Conservation (phyloP, 2,797 vertebrate genomes). For the Distichodus sexfasciatus region DNA sequence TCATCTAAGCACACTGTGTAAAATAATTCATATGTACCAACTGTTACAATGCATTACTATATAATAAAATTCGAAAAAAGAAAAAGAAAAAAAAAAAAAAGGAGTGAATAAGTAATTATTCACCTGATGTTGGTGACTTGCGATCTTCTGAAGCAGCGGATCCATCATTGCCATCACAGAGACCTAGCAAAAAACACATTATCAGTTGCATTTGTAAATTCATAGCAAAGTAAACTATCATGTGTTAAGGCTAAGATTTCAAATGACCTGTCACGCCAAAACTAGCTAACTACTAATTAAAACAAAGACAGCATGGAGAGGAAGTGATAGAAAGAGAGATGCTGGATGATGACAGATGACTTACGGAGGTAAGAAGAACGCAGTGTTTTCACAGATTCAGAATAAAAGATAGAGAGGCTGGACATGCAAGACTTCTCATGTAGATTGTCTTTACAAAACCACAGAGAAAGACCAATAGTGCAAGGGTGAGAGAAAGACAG, state of each 20-base stretch:
- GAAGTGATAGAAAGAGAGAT: constrained; percentile 15
- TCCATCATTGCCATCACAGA: constrained; percentile 88
- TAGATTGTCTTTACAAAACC: constrained; percentile 84
- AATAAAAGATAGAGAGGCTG: constrained; percentile 89
- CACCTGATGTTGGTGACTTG: constrained; percentile 96
- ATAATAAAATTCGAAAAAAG: too few relatives aligned
- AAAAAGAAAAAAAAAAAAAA: too few relatives aligned
- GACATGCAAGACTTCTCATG: constrained; percentile 89
- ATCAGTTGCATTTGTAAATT: neutral
- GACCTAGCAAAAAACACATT: constrained; percentile 67
- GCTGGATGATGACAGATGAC: constrained; percentile 70
- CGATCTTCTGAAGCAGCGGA: constrained; percentile 84
- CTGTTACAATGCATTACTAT: too few relatives aligned
- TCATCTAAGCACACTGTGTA: too few relatives aligned
- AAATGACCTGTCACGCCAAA: neutral
- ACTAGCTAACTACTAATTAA: constrained; percentile 14
- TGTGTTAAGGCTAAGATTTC: neutral
- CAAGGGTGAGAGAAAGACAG: constrained; percentile 58
- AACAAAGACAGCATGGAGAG: constrained; percentile 18
- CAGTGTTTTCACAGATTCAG: constrained; percentile 92
- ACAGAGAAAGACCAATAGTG: constrained; percentile 78
- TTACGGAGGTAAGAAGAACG: constrained; percentile 88
- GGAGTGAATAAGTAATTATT: neutral
- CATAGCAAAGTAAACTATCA: neutral
- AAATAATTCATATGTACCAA: neutral